phyloP scores from a whole-genome alignment of 2,888 invertebrate genomes.

The Drosophila kuntzei region DNA sequence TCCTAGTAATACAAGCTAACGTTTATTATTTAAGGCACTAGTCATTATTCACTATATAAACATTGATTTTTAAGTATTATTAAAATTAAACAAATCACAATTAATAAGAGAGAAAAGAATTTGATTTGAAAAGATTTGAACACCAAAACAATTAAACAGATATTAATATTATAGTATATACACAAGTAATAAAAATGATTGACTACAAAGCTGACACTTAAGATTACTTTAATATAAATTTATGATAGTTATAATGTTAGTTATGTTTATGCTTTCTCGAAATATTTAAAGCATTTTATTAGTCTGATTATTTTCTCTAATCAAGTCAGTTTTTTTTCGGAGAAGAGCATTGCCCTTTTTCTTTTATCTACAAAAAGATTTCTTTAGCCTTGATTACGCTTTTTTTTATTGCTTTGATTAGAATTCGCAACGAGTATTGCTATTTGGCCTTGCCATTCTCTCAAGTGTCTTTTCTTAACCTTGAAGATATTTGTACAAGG shows the following conservation, averaged over 20 bases:
- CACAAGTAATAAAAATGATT: not conserved
- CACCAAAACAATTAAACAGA: not conserved
- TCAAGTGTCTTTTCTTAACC: constrained; percentile 22
- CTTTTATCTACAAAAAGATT: constrained; percentile 17
- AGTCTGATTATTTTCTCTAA: constrained; percentile 5
- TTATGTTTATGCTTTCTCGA: not conserved
- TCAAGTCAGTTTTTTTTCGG: constrained; percentile 3
- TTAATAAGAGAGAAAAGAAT: too few species aligned
- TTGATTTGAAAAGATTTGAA: not conserved
- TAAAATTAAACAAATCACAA: too few species aligned
- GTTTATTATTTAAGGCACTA: too few species aligned
- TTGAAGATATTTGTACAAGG: constrained; percentile 13
- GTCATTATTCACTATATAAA: too few species aligned
- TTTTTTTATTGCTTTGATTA: constrained; percentile 28
- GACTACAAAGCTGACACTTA: not conserved
- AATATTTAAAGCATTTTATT: constrained; percentile 12
- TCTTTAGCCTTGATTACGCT: constrained; percentile 6
- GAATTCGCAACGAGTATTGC: constrained; percentile 20
- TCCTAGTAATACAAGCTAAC: too few species aligned
- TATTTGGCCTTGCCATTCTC: constrained; percentile 29
- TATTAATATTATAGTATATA: too few species aligned
- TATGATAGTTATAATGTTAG: not conserved
- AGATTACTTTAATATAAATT: not conserved
- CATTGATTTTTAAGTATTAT: too few species aligned
- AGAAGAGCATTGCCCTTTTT: constrained; percentile 29